These are phyloP conservation scores for Amphiura filiformis DNA, from an alignment of 35 echinoderm and acorn worm genomes.

Conservation along the genomic window DNA sequence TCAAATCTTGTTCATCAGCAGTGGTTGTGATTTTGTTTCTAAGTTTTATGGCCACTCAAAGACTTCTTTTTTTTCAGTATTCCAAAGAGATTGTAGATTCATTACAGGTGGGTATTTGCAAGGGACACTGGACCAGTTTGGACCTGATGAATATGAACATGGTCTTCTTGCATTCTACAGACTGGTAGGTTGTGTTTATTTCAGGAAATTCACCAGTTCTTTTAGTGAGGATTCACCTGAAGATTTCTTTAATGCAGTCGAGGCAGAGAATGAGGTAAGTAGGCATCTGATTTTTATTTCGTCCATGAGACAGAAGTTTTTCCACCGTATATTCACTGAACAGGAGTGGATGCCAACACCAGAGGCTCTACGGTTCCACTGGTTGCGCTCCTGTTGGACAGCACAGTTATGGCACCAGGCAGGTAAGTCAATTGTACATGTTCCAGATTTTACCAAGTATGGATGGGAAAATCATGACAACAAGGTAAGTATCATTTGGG, in stretches of 20 bases:
- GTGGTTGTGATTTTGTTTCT: constrained; percentile 26
- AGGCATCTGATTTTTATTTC: neutral
- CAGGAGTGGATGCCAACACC: constrained; percentile 20
- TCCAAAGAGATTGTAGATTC: constrained; percentile 19
- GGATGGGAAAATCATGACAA: constrained; percentile 9
- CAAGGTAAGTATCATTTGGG: constrained; percentile 23
- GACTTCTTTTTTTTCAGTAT: neutral
- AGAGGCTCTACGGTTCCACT: constrained; percentile 14
- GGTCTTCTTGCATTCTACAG: constrained; percentile 37
- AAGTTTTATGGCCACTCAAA: constrained; percentile 30
- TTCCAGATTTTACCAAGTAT: constrained; percentile 17
- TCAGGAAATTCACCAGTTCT: neutral
- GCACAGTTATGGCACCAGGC: constrained; percentile 19
- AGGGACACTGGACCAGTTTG: constrained; percentile 5
- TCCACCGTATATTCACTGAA: constrained; percentile 36
- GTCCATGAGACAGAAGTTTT: neutral
- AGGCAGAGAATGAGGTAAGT: neutral
- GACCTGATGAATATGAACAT: neutral
- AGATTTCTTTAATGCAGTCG: neutral
- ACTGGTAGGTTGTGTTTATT: constrained; percentile 33
- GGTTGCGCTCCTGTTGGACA: constrained; percentile 31
- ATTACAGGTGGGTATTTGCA: neutral
- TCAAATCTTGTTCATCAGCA: constrained; percentile 1
- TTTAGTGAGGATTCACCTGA: constrained; percentile 1
- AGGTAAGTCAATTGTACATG: neutral